Conservation (phyloP, 2,113 vertebrate genomes). For the Ranitomeya variabilis region DNA sequence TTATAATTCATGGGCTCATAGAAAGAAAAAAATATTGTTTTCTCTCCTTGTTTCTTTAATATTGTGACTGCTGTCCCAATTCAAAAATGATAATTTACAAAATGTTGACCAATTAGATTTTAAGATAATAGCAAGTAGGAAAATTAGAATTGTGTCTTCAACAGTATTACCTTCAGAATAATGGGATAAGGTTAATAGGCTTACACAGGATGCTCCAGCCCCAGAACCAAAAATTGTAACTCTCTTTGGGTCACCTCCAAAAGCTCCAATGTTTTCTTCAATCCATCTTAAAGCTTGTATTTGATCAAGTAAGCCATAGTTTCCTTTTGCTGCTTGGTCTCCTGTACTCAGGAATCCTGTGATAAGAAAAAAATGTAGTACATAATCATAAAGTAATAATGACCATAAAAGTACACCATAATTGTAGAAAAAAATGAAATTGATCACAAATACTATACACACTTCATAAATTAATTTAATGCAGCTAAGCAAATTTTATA, state of each 20-base stretch:
- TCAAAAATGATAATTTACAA: neutral
- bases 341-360: slow-evolving; percentile 95
- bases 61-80: no score
- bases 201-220: slow-evolving; percentile 94
- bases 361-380: neutral
- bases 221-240: slow-evolving; percentile 97
- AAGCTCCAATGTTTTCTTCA: slow-evolving; percentile 93
- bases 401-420: neutral
- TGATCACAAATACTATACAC: no score
- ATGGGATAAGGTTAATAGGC: slow-evolving; percentile 92
- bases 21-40: neutral
- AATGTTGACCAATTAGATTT: neutral
- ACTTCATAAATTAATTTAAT: no score
- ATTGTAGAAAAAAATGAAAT: no score
- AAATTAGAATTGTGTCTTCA: neutral
- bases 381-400: neutral
- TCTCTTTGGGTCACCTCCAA: slow-evolving; percentile 92
- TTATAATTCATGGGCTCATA: neutral
- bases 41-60: no score
- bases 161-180: slow-evolving; percentile 89
- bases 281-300: slow-evolving; percentile 96
- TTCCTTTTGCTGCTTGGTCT: slow-evolving; percentile 95
- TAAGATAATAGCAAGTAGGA: neutral
- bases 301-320: slow-evolving; percentile 95
- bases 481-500: no score